Evolutionary conservation across 2,888 invertebrate species (phyloP).

Genomic region (Lasioglossum zephyrum): DNA sequence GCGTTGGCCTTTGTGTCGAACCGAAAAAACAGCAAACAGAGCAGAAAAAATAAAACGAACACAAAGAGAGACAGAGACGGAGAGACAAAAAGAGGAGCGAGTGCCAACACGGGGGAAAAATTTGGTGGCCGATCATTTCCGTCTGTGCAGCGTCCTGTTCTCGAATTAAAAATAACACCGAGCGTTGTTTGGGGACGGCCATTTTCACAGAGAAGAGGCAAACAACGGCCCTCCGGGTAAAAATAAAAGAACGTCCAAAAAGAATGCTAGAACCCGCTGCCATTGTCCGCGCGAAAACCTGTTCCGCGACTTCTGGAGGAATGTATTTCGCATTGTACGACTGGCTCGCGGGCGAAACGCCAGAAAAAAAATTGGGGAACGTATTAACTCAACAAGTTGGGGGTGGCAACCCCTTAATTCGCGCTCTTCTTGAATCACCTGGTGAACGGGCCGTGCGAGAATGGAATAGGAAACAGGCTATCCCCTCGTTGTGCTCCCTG

Average conservation of each 20-base stretch:
- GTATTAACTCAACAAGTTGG: slow-evolving; percentile 38
- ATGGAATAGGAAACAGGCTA: slow-evolving; percentile 14
- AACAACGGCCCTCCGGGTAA: neutral
- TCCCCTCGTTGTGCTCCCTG: neutral
- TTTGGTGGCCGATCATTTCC: slow-evolving; percentile 1
- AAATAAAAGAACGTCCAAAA: neutral
- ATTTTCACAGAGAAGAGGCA: neutral
- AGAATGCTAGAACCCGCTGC: neutral
- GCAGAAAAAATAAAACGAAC: neutral
- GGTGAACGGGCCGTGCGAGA: neutral
- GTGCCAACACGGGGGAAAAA: neutral
- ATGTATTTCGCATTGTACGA: neutral
- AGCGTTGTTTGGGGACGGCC: neutral
- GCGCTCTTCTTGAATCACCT: neutral
- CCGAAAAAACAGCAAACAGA: neutral
- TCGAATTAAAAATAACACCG: slow-evolving; percentile 12
- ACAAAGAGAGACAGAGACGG: neutral
- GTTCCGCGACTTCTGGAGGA: neutral
- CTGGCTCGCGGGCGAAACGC: neutral
- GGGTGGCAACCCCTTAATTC: slow-evolving; percentile 13
- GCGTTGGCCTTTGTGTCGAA: neutral
- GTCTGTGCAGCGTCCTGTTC: neutral
- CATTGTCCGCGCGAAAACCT: neutral
- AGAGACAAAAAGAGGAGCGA: neutral
- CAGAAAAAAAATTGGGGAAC: neutral